phyloP scores from a whole-genome alignment of 2,113 vertebrate species.

The Plectropomus leopardus region DNA sequence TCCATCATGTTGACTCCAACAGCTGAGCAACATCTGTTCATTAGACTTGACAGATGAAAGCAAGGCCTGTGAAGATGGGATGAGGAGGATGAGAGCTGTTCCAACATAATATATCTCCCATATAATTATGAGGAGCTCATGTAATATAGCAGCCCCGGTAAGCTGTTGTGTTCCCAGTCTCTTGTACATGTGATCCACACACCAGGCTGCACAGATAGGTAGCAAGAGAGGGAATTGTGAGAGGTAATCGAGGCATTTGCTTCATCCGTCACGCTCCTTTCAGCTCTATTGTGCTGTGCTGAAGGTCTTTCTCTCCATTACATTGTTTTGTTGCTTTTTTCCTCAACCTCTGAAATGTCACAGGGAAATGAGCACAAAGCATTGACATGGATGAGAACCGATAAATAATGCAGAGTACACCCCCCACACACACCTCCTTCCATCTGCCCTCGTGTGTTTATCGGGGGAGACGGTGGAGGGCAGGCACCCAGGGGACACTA shows the following conservation, averaged over 20 bases:
- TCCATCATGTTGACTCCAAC: constrained; percentile 84
- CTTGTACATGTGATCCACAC: constrained; percentile 53
- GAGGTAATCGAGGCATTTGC: constrained; percentile 75
- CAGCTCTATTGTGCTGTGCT: constrained; percentile 59
- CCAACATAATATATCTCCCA: constrained; percentile 52
- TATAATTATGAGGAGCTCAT: constrained; percentile 46
- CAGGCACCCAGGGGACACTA: constrained; percentile 19
- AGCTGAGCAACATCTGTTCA: constrained; percentile 88
- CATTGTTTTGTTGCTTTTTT: constrained; percentile 73
- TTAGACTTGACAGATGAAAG: constrained; percentile 86
- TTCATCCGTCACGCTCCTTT: constrained; percentile 71
- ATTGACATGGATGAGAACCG: constrained; percentile 71
- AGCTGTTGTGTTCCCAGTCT: constrained; percentile 31
- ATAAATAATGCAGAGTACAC: constrained; percentile 80
- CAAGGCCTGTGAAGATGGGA: constrained; percentile 54
- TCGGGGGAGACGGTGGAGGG: constrained; percentile 38
- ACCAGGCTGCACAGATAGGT: constrained; percentile 51
- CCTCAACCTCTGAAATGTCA: constrained; percentile 78
- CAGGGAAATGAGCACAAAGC: constrained; percentile 72
- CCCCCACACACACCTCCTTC: constrained; percentile 8
- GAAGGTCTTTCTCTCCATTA: constrained; percentile 77
- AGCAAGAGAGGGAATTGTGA: constrained; percentile 39
- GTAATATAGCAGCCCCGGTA: constrained; percentile 9
- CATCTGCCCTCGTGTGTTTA: constrained; percentile 36
- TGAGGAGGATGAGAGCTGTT: constrained; percentile 34